Percentiles rank a stretch among this genome's conserved stretches.
phyloP scores from a whole-genome alignment of 2,113 vertebrate species.

The Campylomormyrus tamandua region DNA sequence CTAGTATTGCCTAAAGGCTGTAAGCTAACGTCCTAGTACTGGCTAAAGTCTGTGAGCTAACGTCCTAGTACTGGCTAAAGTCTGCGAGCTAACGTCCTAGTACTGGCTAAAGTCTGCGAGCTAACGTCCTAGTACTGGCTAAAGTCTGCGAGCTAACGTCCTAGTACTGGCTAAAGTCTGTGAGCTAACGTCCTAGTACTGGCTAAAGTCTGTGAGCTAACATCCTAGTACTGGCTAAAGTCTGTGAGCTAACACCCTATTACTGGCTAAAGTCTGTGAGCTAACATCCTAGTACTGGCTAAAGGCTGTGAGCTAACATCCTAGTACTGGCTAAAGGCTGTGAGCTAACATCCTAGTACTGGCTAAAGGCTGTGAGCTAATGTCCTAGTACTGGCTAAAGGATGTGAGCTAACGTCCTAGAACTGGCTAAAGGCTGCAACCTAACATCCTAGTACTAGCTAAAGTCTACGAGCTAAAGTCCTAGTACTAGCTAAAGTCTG shows the following conservation, averaged over 20 bases:
- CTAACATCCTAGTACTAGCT: neutral
- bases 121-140: neutral
- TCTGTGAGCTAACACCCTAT: neutral
- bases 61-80: neutral
- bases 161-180: neutral
- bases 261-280: neutral
- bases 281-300: neutral
- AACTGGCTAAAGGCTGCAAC: neutral
- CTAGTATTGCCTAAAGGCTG: neutral
- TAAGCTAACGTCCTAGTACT: neutral
- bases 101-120: neutral
- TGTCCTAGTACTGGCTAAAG: neutral
- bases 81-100: neutral
- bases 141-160: neutral
- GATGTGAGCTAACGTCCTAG: neutral
- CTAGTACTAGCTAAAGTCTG: neutral
- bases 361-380: neutral
- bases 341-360: neutral
- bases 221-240: neutral
- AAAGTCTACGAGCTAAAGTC: no score
- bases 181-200: neutral
- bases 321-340: neutral
- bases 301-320: neutral
- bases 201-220: neutral
- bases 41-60: neutral